Conservation (phyloP, 1,140 invertebrate genomes). For the Atta texana region DNA sequence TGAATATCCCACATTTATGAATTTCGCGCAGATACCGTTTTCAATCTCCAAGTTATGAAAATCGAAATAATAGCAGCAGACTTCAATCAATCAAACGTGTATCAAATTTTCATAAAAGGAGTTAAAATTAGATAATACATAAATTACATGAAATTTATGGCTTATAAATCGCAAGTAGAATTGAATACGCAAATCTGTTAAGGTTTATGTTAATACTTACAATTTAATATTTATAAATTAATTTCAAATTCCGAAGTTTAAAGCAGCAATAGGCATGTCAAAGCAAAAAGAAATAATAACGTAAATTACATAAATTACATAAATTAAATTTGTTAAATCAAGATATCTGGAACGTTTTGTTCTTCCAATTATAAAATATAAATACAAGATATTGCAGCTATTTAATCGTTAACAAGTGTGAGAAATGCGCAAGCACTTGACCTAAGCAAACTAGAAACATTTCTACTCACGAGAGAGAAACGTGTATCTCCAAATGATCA, state of each 20-base stretch:
- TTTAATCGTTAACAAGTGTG: conserved; percentile 4
- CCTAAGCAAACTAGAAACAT: background rate
- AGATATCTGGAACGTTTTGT: background rate
- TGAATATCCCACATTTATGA: conserved; percentile 33
- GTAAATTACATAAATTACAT: background rate
- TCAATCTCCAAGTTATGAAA: conserved; percentile 41
- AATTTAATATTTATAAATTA: background rate
- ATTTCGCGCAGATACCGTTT: conserved; percentile 55
- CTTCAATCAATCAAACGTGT: conserved; percentile 21
- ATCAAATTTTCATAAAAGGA: background rate
- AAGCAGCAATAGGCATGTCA: background rate
- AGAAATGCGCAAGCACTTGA: conserved; percentile 7
- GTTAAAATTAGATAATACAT: conserved; percentile 1
- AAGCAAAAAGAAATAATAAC: background rate
- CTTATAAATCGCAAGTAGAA: conserved; percentile 21
- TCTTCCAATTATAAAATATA: background rate
- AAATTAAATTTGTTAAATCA: background rate
- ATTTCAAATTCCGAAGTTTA: background rate
- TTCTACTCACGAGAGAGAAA: conserved; percentile 14
- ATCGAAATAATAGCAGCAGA: background rate
- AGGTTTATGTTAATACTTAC: background rate
- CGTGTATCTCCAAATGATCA: conserved; percentile 17
- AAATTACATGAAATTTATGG: conserved; percentile 23
- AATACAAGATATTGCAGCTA: background rate
- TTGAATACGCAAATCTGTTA: background rate